phyloP scores from a whole-genome alignment of 2,888 invertebrate genomes.

The Lasioglossum zephyrum region DNA sequence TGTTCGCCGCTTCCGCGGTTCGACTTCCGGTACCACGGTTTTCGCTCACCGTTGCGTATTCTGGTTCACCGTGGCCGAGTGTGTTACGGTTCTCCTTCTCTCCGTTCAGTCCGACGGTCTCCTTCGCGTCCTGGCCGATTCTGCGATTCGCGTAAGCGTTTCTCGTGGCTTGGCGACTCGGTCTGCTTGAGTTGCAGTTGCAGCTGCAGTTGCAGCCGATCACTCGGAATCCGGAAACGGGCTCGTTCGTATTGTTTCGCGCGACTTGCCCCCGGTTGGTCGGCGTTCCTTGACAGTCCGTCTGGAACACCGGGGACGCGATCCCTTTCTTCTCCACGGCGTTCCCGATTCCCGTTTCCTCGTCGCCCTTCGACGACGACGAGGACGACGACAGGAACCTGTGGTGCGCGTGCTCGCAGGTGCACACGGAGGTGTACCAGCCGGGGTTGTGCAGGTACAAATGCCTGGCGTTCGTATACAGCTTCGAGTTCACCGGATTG shows the following conservation, averaged over 20 bases:
- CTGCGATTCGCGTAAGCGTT: constrained; percentile 22
- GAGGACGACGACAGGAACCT: constrained; percentile 27
- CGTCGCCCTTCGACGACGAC: constrained; percentile 36
- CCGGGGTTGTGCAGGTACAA: constrained; percentile 60
- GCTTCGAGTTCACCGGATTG: constrained; percentile 76
- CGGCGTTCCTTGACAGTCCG: constrained; percentile 38
- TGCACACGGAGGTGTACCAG: constrained; percentile 64
- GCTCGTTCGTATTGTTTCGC: constrained; percentile 18
- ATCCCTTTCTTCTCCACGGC: constrained; percentile 34
- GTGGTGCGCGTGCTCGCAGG: constrained; percentile 62
- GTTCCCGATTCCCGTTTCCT: constrained; percentile 8
- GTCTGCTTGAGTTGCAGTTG: constrained; percentile 4
- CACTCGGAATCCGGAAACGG: neutral
- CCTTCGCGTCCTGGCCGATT: constrained; percentile 29
- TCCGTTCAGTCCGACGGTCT: constrained; percentile 27
- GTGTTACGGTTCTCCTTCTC: constrained; percentile 50
- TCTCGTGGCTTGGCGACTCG: constrained; percentile 7
- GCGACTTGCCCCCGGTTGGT: constrained; percentile 34
- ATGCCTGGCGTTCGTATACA: constrained; percentile 68
- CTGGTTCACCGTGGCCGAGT: constrained; percentile 64
- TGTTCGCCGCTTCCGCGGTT: neutral
- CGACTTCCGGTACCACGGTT: neutral
- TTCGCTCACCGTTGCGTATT: constrained; percentile 75
- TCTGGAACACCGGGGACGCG: constrained; percentile 33
- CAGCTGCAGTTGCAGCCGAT: constrained; percentile 47